Base-by-base conservation (phyloP, 2,888 invertebrate species). In the Flexamia atlantica region DNA sequence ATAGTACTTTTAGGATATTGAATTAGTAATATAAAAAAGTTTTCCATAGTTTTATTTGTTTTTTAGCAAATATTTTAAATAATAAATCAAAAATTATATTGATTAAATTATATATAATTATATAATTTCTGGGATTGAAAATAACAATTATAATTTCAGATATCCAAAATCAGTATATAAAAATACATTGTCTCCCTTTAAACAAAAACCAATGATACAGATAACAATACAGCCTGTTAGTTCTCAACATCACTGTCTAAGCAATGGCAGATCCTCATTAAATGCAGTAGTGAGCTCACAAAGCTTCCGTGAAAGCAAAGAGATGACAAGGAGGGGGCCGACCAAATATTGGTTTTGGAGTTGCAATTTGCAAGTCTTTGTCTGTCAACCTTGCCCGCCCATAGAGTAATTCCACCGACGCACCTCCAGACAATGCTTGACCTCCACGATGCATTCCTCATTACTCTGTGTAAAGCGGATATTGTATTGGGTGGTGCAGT, bases 361-460 rank as follows among this genome's bases (percentile, higher is more conserved):
- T 70, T 70, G 70, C 70, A 70, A 70, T 70, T 70, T 70, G 36
- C 70, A 40, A 36, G 32, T 40, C 40, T 70, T 70, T 70, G 70
- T 70, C 23, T 36, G 23, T 10, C 36, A 70, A 23, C 70, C 70
- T 70, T 70, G 70, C 36, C 40, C 70, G 40, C 70, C 70, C 70
- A 36, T 40, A 36, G 40, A 70, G 40, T 14, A 64, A 64, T 60
- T 30, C 64, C 53, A 53, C 53, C 53, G 53, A 53, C 53, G 53
- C 53, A 14, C 53, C 28, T 64, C 14, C 14, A 64, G 28, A 64
- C 64, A 64, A 64, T 64, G 20, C 64, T 28, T 20, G 64, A 28
- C 64, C 64, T 64, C 30, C 57, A 12, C 5, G 46, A 17, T 57
- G 20, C 28, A 28, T 28, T 28, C 25, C 64, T 64, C 64, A 64